Conservation (phyloP, 2,888 invertebrate species). For the Drosophila borealis region DNA sequence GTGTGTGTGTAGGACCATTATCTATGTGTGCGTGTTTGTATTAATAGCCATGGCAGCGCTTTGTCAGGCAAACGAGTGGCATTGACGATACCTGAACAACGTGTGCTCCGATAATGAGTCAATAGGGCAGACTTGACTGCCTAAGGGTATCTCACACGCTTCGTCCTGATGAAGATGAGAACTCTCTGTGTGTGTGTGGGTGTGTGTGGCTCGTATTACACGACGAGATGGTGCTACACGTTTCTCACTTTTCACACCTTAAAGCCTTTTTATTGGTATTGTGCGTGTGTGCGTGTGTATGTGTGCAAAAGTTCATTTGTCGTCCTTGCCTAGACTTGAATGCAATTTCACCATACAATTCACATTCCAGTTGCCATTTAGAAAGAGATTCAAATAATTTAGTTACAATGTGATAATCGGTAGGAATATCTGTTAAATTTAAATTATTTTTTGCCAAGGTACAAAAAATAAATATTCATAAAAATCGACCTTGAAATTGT, state of each 20-base stretch:
- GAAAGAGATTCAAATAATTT: no score
- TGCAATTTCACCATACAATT: neutral
- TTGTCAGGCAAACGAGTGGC: conserved; percentile 40
- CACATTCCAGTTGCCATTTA: no score
- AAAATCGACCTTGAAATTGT: no score
- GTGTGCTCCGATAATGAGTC: conserved; percentile 48
- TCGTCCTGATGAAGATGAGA: conserved; percentile 1
- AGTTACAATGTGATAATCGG: no score
- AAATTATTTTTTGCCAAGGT: no score
- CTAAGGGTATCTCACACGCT: conserved; percentile 21
- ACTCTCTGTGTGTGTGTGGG: neutral
- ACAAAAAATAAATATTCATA: no score
- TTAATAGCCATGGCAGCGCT: conserved; percentile 48
- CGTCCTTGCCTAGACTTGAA: neutral
- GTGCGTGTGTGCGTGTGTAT: neutral
- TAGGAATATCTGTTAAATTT: no score
- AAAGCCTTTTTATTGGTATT: neutral
- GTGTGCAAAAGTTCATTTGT: neutral
- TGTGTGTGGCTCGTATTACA: conserved; percentile 9
- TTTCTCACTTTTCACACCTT: conserved; percentile 9
- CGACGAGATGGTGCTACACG: neutral
- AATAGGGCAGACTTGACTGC: conserved; percentile 42
- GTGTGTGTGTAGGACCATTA: conserved; percentile 6
- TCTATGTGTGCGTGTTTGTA: conserved; percentile 14
- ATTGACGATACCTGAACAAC: conserved; percentile 40